phyloP scores from a whole-genome alignment of 1,140 invertebrate genomes.

The Drosophila pectinifera region DNA sequence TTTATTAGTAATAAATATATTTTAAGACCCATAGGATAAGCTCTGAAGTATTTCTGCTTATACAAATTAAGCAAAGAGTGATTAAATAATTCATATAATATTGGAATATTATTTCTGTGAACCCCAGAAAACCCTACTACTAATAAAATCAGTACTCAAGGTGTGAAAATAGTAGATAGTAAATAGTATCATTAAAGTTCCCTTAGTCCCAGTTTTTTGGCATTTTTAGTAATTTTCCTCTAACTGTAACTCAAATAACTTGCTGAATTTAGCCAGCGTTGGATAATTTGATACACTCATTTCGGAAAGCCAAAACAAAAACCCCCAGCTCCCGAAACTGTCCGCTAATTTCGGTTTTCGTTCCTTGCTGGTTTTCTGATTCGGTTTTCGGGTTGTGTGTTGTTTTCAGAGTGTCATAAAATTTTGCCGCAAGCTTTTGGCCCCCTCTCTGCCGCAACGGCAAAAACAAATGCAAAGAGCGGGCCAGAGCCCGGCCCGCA shows the following conservation, averaged over 20 bases:
- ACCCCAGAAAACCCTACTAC: no score
- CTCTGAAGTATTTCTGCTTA: no score
- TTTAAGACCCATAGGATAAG: no score
- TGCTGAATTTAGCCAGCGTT: slow-evolving; percentile 14
- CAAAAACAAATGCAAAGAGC: slow-evolving; percentile 41
- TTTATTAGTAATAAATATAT: no score
- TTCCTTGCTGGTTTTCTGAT: slow-evolving; percentile 30
- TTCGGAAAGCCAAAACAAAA: slow-evolving; percentile 20
- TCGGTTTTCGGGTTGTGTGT: slow-evolving; percentile 23
- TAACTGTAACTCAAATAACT: background rate
- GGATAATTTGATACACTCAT: slow-evolving; percentile 37
- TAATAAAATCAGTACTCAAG: no score
- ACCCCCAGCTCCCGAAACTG: slow-evolving; percentile 32
- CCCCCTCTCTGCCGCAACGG: slow-evolving; percentile 45
- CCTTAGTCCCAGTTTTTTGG: background rate
- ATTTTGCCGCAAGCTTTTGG: slow-evolving; percentile 60
- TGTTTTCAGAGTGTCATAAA: slow-evolving; percentile 58
- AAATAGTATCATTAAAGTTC: background rate
- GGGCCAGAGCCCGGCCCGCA: slow-evolving; percentile 58
- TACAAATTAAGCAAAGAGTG: no score
- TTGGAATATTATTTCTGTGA: no score
- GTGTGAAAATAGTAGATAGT: background rate
- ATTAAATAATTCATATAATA: no score
- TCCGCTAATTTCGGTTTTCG: slow-evolving; percentile 46
- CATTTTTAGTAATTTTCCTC: background rate